Conservation (phyloP, 2,113 vertebrate species). For the Phalacrocorax aristotelis region DNA sequence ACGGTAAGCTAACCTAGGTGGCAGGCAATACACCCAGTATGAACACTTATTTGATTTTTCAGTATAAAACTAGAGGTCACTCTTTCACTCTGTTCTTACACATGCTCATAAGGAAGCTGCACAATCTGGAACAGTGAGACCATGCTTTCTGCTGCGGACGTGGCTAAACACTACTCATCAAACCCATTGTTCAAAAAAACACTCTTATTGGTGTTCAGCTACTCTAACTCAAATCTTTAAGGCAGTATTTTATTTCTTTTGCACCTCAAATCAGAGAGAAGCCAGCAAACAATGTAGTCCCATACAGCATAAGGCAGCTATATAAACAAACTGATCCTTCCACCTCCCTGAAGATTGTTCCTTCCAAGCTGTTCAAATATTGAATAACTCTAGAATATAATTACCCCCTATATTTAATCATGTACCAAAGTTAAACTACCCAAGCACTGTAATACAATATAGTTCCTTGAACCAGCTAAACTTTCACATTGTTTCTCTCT, state of each 20-base stretch:
- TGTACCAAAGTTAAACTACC: slow-evolving; percentile 35
- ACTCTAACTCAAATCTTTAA: neutral
- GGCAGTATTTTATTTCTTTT: neutral
- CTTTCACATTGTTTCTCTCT: slow-evolving; percentile 13
- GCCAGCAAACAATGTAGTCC: neutral
- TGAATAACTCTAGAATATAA: slow-evolving; percentile 16
- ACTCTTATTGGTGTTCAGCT: neutral
- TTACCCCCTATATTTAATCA: neutral
- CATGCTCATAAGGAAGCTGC: neutral
- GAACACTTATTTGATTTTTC: neutral
- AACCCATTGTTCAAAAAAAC: neutral
- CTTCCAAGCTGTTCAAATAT: slow-evolving; percentile 49
- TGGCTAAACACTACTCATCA: neutral
- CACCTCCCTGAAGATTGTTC: neutral
- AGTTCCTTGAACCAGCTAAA: slow-evolving; percentile 19
- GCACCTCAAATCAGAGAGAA: neutral
- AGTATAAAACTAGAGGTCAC: neutral
- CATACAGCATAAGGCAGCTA: neutral
- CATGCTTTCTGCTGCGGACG: neutral
- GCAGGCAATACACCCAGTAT: neutral
- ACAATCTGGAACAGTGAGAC: neutral
- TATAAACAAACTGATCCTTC: neutral
- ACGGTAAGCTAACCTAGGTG: neutral
- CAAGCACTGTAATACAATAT: slow-evolving; percentile 12
- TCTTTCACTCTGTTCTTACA: neutral